Conservation (phyloP, 37 sponge, comb jelly and placozoan species). For the Halisarca cf. caerulea region DNA sequence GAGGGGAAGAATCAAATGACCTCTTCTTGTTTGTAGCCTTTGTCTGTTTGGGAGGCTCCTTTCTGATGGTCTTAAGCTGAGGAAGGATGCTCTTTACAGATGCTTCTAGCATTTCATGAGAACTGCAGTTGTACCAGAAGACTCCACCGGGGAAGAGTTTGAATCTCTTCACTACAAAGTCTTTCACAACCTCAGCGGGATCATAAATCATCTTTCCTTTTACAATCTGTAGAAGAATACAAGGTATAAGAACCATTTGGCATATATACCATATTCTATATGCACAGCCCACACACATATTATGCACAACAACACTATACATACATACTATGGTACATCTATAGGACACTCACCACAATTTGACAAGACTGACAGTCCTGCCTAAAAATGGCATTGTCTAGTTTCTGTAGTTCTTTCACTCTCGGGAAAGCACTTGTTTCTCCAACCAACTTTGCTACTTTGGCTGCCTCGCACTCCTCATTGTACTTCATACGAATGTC, state of each 20-base stretch:
- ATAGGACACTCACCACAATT: background rate
- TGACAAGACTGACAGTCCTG: no score
- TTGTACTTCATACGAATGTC: slow-evolving; percentile 39
- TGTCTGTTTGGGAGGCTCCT: slow-evolving; percentile 9
- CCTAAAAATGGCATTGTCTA: slow-evolving; percentile 48
- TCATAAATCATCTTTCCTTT: slow-evolving; percentile 10
- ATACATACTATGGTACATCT: no score
- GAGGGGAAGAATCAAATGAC: background rate
- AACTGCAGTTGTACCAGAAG: slow-evolving; percentile 36
- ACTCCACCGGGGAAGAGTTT: slow-evolving; percentile 46
- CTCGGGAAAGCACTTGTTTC: slow-evolving; percentile 40
- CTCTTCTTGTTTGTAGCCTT: background rate
- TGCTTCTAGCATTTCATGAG: slow-evolving; percentile 29
- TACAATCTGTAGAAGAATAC: background rate
- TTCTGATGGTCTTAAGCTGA: background rate
- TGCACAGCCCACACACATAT: background rate
- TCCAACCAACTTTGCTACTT: slow-evolving; percentile 18
- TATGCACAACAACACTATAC: no score
- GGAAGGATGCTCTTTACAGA: slow-evolving; percentile 19
- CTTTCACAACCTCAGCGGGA: slow-evolving; percentile 35
- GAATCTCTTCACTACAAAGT: slow-evolving; percentile 41
- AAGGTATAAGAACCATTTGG: background rate
- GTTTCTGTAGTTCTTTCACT: slow-evolving; percentile 41
- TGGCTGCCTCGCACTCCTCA: background rate
- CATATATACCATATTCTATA: background rate